Evolutionary conservation across 1,140 invertebrate species (phyloP), one percentile per base, ranked within the genome.

Genomic region (Maniola jurtina): DNA sequence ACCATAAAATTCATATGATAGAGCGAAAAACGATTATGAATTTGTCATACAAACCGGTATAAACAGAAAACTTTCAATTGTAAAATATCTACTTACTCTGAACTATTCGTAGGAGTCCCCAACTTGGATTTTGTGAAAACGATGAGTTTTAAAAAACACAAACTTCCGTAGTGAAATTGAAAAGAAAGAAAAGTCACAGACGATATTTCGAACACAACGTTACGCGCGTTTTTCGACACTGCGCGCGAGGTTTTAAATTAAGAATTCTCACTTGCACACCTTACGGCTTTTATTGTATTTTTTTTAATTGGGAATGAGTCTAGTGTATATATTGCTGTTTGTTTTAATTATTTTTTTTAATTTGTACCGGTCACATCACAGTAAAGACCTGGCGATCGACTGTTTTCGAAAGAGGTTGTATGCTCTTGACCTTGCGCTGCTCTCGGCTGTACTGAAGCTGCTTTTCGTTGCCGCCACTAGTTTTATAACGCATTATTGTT

Each of bases 401-500:
- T 84, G 84, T 83, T 79, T 80, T 75, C 61, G 73, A 80, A 80
- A 83, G 78, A 78, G 78, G 71, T 73, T 75, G 77, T 73, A 66
- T 80, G 85, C 71, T 84, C 87, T 88, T 89, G 87, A 89, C 87
- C 87, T 89, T 88, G 85, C 85, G 80, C 70, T 64, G 69, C 65
- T 76, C 80, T 76, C 73, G 62, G 63, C 71, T 75, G 68, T 67
- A 89, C 87, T 89, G 85, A 85, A 84, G 78, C 79, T 69, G 76
- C 72, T 81, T 87, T 86, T 83, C 72, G 84, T 79, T 64, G 60
- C 66, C 75, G 70, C 76, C 66, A 72, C 70, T 71, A 73, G 81
- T 89, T 89, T 89, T 89, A 89, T 89, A 89, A 86, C 76, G 81
- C 77, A 81, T 79, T 79, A 82, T 82, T 87, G 83, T 87, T 85